A percentile compares a stretch with the other conserved stretches of the same genome.
Evolutionary conservation across 37 sponge, comb jelly and placozoan species (phyloP).

Genomic region (Diacarnus erythraeanus): DNA sequence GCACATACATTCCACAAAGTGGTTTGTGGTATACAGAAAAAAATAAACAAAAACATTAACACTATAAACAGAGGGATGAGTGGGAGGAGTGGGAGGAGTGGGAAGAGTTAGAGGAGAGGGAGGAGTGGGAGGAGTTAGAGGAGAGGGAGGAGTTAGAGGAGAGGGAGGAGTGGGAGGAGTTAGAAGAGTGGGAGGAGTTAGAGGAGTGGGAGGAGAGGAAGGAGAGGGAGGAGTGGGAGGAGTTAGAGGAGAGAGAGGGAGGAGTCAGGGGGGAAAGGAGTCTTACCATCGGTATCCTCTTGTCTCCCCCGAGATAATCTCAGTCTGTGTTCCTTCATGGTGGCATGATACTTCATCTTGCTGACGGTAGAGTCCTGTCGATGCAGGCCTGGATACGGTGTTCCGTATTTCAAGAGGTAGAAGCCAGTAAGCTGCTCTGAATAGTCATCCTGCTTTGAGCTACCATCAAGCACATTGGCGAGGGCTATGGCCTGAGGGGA

Average conservation of each 20-base stretch:
- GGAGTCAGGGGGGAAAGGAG: background rate
- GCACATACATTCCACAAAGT: too few relatives aligned
- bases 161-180: slow-evolving; percentile 3
- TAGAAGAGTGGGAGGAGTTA: background rate
- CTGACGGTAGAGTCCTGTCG: slow-evolving; percentile 44
- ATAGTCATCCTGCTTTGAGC: background rate
- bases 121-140: too few relatives aligned
- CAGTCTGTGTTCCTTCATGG: background rate
- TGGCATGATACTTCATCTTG: slow-evolving; percentile 38
- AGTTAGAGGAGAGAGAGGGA: background rate
- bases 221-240: slow-evolving; percentile 7
- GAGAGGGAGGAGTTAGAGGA: too few relatives aligned
- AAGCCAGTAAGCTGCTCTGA: slow-evolving; percentile 21
- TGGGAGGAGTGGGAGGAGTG: too few relatives aligned
- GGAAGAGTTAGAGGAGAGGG: too few relatives aligned
- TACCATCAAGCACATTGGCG: slow-evolving; percentile 29
- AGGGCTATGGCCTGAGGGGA: slow-evolving; percentile 48
- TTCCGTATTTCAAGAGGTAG: slow-evolving; percentile 58
- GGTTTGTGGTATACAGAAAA: too few relatives aligned
- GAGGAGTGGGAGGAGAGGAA: background rate
- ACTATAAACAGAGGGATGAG: too few relatives aligned
- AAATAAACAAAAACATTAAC: too few relatives aligned
- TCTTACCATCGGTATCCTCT: background rate
- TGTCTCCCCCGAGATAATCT: slow-evolving; percentile 19
- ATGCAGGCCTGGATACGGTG: slow-evolving; percentile 16